Conservation (phyloP, 2,797 vertebrate species). For the Eidolon dupreanum region DNA sequence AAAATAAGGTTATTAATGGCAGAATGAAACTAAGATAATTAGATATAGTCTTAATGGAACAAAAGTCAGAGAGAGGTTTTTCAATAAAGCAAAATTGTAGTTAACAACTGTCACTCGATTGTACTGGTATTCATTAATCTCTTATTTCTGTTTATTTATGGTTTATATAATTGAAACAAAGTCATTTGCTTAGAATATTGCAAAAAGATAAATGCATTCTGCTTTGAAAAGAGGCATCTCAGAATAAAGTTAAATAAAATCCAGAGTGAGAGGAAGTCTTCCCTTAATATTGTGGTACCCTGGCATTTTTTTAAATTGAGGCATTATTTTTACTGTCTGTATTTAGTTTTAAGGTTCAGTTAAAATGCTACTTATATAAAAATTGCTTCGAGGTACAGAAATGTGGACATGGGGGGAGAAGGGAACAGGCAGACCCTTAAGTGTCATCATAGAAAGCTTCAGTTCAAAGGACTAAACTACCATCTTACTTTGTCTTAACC, state of each 20-base stretch:
- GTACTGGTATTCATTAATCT: conserved; percentile 43
- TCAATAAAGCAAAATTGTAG: conserved; percentile 61
- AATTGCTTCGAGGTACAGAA: neutral
- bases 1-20: conserved; percentile 68
- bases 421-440: neutral
- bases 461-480: neutral
- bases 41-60: conserved; percentile 61
- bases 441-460: neutral
- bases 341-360: conserved; percentile 35
- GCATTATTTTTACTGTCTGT: conserved; percentile 8
- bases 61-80: conserved; percentile 69
- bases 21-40: conserved; percentile 72
- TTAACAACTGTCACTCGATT: conserved; percentile 66
- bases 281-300: neutral
- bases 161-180: conserved; percentile 71
- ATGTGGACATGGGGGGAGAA: neutral
- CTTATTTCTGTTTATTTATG: conserved; percentile 76
- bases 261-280: conserved; percentile 35
- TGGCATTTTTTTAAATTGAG: neutral
- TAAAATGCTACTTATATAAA: neutral
- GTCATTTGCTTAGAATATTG: conserved; percentile 52
- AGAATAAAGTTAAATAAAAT: conserved; percentile 59
- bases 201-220: conserved; percentile 47
- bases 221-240: conserved; percentile 44
- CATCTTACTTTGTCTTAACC: neutral